Percentiles rank a stretch among this genome's conserved stretches.
Conservation (phyloP, 2,797 vertebrate species). For the Alouatta caraya region DNA sequence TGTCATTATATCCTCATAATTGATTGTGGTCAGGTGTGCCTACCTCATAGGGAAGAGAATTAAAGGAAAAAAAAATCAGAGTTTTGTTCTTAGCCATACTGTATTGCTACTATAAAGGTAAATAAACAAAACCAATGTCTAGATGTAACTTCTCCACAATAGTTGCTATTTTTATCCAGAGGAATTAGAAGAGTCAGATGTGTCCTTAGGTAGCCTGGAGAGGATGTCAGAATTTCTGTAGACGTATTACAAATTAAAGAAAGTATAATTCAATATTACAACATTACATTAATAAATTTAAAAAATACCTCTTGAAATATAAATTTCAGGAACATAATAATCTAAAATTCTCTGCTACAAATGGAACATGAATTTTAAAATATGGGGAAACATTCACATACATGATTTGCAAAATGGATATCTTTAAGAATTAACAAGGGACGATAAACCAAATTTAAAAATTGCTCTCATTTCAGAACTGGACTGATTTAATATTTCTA, state of each 20-base stretch:
- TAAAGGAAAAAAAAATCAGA: neutral
- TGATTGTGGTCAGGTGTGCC: neutral
- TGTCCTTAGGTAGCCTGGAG: neutral
- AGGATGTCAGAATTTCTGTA: neutral
- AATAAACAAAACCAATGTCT: neutral
- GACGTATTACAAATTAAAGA: neutral
- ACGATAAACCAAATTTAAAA: neutral
- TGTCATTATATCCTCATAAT: neutral
- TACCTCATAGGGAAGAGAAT: neutral
- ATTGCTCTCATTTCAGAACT: neutral
- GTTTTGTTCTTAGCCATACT: neutral
- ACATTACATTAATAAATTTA: neutral
- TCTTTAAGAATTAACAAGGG: neutral
- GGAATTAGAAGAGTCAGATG: neutral
- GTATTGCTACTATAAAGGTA: neutral
- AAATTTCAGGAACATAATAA: neutral
- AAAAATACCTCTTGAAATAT: constrained; percentile 1
- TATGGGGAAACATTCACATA: neutral
- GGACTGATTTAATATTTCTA: neutral
- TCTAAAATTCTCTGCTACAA: neutral
- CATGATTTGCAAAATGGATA: neutral
- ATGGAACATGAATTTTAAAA: constrained; percentile 1
- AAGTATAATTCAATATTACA: neutral
- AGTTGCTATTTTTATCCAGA: neutral
- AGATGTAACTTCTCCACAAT: neutral